A percentile compares a stretch with the other conserved stretches of the same genome.
These are phyloP conservation scores for Microchrysa polita DNA, from an alignment of 2,888 invertebrate species.

Conservation along the genomic window DNA sequence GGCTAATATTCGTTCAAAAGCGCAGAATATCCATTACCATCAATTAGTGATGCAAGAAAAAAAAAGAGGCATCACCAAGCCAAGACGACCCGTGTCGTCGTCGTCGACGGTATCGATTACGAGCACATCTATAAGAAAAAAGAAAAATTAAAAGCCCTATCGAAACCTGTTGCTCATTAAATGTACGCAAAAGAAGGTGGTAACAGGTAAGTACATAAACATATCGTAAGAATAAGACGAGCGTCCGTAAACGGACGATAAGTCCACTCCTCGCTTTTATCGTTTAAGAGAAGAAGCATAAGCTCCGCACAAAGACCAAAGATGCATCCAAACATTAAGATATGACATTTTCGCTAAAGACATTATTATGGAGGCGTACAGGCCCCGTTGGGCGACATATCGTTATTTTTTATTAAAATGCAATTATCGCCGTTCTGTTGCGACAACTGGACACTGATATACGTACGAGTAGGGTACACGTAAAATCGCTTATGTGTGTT, in stretches of 20 bases:
- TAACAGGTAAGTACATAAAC: conserved; percentile 25
- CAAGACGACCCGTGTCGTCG: no score
- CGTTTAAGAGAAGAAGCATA: no score
- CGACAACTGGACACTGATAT: conserved; percentile 23
- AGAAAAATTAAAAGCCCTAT: background rate
- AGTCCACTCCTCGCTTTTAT: background rate
- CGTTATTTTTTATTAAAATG: conserved; percentile 47
- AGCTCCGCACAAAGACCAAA: no score
- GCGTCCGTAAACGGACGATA: background rate
- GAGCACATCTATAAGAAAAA: background rate
- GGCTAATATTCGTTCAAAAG: conserved; percentile 16
- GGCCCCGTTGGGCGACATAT: conserved; percentile 20
- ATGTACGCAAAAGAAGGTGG: conserved; percentile 21
- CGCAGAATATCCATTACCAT: conserved; percentile 44
- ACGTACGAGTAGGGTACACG: no score
- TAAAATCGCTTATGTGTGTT: background rate
- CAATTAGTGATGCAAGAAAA: conserved; percentile 41
- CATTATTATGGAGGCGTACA: conserved; percentile 32
- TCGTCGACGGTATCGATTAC: conserved; percentile 22
- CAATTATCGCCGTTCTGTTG: conserved; percentile 43
- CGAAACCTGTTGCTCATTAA: conserved; percentile 45
- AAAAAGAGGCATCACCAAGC: background rate
- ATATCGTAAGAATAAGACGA: conserved; percentile 20
- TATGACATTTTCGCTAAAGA: conserved; percentile 45
- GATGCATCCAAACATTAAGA: conserved; percentile 33